Evolutionary conservation across 2,888 invertebrate genomes (phyloP).

Genomic region (Periphyllus acericola): DNA sequence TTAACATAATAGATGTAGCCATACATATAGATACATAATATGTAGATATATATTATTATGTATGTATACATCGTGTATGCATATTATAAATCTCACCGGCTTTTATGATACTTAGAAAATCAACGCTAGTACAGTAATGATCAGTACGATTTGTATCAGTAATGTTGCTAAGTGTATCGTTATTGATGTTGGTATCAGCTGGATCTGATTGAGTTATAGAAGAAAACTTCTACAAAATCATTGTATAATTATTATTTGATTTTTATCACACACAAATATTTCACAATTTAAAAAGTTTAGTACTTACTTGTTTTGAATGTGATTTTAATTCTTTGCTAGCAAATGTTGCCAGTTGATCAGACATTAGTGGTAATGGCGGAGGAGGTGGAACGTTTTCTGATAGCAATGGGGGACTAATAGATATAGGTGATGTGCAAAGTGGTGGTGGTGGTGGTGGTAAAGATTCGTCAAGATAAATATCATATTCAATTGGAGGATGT

Average conservation of each 20-base stretch:
- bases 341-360: conserved; percentile 65
- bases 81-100: too few relatives aligned
- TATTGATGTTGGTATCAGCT: too few relatives aligned
- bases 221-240: too few relatives aligned
- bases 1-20: too few relatives aligned
- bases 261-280: neutral
- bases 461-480: conserved; percentile 72
- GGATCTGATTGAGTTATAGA: too few relatives aligned
- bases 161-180: too few relatives aligned
- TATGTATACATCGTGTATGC: too few relatives aligned
- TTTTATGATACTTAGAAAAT: too few relatives aligned
- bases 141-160: too few relatives aligned
- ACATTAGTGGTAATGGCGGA: conserved; percentile 72
- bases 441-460: conserved; percentile 66
- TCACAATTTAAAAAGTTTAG: neutral
- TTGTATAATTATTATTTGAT: neutral
- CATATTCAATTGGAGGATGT: conserved; percentile 75
- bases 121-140: too few relatives aligned
- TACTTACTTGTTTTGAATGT: conserved; percentile 66
- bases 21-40: too few relatives aligned
- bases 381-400: conserved; percentile 69
- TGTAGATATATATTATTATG: too few relatives aligned
- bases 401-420: conserved; percentile 66
- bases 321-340: conserved; percentile 72
- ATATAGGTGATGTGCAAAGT: conserved; percentile 71